Evolutionary conservation across 2,888 invertebrate species (phyloP), one percentile per base, ranked within the genome.

Genomic region (Cyaniris semiargus): DNA sequence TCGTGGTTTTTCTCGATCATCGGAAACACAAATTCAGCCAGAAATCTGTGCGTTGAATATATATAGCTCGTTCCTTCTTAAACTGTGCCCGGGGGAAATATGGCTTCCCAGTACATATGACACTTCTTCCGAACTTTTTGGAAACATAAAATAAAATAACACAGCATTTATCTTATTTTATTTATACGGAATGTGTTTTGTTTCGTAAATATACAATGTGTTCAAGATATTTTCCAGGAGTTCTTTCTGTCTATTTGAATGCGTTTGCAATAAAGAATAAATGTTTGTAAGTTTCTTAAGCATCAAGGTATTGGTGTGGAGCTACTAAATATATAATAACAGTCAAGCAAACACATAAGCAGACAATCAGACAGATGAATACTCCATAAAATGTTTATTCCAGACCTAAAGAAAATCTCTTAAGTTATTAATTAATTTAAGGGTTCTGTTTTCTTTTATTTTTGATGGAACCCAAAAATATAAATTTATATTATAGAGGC

Each of bases 91-190:
- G 3, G 1, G 66, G 66, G 66, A 66, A 66, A 66, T 66, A 66
- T 27, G 66, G 66, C 66, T 66, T 15, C 27, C 66, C 27, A 60
- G 60, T 66, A 27, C 66, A 66, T 66, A 66, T 66, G 66, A 66
- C 66, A 66, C 66, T 31, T 66, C 60, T 66, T 27, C 27, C 15
- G 66, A 66, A 66, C 66, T 66, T 66, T 66, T 66, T 27, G 66
- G 66, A 31, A 66, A 66, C 66, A 66, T 66, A 66, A 66, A 66
- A 66, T 66, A 66, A 66, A 66, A 66, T 66, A 66, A 66, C 66
- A 66, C 66, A 15, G 27, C 66, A 31, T 66, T 66, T 66, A 27
- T 66, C 66, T 66, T 31, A 66, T 66, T 66, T 66, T 66, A 66
- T 66, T 27, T 66, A 66, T 15, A 18, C 27, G 27, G 27, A 23